These are phyloP conservation scores for Aplodontia rufa DNA, from an alignment of 2,113 vertebrate genomes.

Conservation along the genomic window DNA sequence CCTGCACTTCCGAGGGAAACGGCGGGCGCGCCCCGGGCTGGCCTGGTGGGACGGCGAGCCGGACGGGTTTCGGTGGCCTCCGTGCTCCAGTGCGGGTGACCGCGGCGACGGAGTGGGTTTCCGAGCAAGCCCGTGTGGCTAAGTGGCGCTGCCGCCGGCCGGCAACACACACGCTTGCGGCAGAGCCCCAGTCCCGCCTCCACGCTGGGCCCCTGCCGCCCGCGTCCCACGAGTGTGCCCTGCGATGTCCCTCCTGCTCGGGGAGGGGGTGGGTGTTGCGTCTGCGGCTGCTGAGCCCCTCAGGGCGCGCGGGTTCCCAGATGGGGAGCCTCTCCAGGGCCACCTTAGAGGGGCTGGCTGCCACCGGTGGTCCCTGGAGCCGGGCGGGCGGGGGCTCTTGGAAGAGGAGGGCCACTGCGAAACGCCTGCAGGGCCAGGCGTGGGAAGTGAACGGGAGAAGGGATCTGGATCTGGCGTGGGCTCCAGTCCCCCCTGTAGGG, in stretches of 20 bases:
- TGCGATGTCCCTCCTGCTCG: too few species aligned
- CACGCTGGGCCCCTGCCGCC: neutral
- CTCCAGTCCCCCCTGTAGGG: neutral
- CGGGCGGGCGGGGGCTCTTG: neutral
- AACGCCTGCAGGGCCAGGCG: too few species aligned
- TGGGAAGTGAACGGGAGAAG: neutral
- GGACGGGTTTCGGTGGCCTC: neutral
- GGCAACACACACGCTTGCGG: neutral
- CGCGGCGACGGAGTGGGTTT: neutral
- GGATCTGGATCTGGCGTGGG: neutral
- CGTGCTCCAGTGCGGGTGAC: fast-evolving
- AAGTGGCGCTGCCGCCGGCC: neutral
- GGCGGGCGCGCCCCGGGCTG: neutral
- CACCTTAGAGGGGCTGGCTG: neutral
- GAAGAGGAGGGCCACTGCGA: neutral
- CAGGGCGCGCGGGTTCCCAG: fast-evolving
- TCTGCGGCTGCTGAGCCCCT: too few species aligned
- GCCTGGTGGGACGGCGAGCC: neutral
- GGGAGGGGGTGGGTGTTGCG: too few species aligned
- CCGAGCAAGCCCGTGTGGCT: neutral
- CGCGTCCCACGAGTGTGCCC: fast-evolving
- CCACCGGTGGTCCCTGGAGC: fast-evolving
- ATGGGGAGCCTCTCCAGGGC: neutral
- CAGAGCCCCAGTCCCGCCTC: neutral
- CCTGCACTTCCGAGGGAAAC: neutral